Base-by-base conservation (phyloP, 1,140 invertebrate genomes). In the Habropoda laboriosa region DNA sequence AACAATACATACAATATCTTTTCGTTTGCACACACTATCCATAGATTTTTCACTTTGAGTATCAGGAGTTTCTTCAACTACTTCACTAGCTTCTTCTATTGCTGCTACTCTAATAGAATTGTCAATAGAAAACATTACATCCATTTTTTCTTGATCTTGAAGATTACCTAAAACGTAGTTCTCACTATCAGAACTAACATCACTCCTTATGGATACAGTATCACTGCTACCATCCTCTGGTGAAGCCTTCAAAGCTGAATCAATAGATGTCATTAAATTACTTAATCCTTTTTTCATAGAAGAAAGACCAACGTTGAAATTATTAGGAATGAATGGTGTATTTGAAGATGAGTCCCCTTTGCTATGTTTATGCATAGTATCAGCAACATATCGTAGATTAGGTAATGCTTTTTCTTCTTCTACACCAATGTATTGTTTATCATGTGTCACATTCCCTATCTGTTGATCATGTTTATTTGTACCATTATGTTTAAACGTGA, bases 1-100 rank as follows among this genome's bases (percentile, higher is more conserved):
- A 64, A 77, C 42, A 71, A 40, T 49, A 91, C 94, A 94, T 85
- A 96, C 96, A 86, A 96, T 91, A 94, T 97, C 97, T 83, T 96
- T 95, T 82, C 96, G 93, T 83, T 95, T 95, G 90, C 96, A 97
- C 10, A 95, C 96, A 88, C 96, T 97, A 49, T 96, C 96, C 86
- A 97, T 93, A 1, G 96, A 97, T 75, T 95, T 96, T 88, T 97
- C 97, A 87, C 96, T 97, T 21, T 96, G 96, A 0, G 97, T 95
- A 13, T 95, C 95, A 79, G 76, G 94, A 88, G 89, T 94, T 93
- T 97, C 96, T 90, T 98, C 97, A 32, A 97, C 94, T 18, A 97
- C 96, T 90, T 98, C 98, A 51, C 95, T 96, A 10, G 97, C 98
- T 32, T 97, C 95, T 90, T 98, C 98, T 40, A 96, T 95, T 2